Conservation (phyloP, 2,797 vertebrate genomes). For the Sebastes kiyomatsui region DNA sequence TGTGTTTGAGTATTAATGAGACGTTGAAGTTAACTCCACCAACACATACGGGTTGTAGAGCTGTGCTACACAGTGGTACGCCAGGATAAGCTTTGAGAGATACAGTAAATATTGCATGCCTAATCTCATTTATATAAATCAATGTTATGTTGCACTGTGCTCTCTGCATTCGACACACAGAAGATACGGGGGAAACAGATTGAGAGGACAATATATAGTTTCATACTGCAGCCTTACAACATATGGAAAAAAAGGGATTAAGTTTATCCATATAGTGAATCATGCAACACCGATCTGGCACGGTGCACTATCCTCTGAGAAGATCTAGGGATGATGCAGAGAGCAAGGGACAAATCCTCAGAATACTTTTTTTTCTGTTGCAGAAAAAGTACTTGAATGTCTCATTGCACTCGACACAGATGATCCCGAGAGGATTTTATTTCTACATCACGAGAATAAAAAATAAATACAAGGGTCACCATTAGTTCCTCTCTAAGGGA, state of each 20-base stretch:
- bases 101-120: conserved; percentile 32
- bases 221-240: conserved; percentile 13
- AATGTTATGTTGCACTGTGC: background rate
- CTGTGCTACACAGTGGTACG: background rate
- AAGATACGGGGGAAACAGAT: conserved; percentile 31
- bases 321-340: conserved; percentile 31
- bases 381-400: background rate
- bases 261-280: conserved; percentile 24
- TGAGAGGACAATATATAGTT: conserved; percentile 34
- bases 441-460: conserved; percentile 4
- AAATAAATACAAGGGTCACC: conserved; percentile 6
- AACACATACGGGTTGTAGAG: background rate
- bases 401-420: conserved; percentile 18
- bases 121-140: conserved; percentile 46
- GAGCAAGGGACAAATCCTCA: conserved; percentile 24
- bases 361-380: conserved; percentile 8
- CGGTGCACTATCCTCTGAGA: conserved; percentile 8
- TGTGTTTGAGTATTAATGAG: conserved; percentile 43
- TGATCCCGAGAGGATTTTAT: background rate
- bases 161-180: background rate
- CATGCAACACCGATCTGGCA: conserved; percentile 33
- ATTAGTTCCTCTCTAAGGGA: conserved; percentile 11
- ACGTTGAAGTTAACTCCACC: background rate
- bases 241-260: conserved; percentile 66
- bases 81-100: conserved; percentile 13